Conservation (phyloP, 2,797 vertebrate genomes). For the Salarias fasciatus region DNA sequence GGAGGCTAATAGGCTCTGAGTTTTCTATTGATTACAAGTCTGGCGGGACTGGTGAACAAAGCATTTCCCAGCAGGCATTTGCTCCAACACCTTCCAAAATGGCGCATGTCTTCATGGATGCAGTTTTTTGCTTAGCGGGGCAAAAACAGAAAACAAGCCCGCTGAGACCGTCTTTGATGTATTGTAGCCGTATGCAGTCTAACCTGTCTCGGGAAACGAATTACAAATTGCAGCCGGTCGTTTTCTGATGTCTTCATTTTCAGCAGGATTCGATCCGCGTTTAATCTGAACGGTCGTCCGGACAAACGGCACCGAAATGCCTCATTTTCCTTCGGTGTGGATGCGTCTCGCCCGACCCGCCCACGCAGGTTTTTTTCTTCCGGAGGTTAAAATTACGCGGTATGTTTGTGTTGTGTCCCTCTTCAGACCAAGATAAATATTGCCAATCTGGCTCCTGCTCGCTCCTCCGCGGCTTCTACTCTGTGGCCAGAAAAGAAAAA, state of each 20-base stretch:
- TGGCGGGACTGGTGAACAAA: constrained; percentile 77
- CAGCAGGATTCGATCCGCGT: constrained; percentile 26
- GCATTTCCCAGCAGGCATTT: constrained; percentile 68
- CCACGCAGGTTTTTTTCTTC: constrained; percentile 60
- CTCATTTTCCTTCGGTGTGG: constrained; percentile 65
- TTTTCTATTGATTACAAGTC: constrained; percentile 79
- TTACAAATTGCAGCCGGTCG: constrained; percentile 9
- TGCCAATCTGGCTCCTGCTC: constrained; percentile 71
- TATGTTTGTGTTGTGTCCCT: constrained; percentile 73
- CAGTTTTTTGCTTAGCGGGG: constrained; percentile 26
- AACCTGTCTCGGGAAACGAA: constrained; percentile 16
- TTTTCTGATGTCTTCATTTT: constrained; percentile 23
- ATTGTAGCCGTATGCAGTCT: constrained; percentile 8
- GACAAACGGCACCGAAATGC: constrained; percentile 53
- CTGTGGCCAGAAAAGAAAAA: constrained; percentile 75
- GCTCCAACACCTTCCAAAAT: constrained; percentile 44
- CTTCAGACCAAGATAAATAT: constrained; percentile 79
- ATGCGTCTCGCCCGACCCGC: constrained; percentile 44
- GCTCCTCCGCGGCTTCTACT: constrained; percentile 55
- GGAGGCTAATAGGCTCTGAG: constrained; percentile 79
- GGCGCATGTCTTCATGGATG: neutral
- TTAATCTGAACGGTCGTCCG: constrained; percentile 24
- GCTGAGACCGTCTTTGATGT: constrained; percentile 22
- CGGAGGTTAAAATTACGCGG: constrained; percentile 69
- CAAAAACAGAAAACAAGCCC: constrained; percentile 23